Conservation (phyloP, 2,888 invertebrate species). For the Schizotus pectinicornis region DNA sequence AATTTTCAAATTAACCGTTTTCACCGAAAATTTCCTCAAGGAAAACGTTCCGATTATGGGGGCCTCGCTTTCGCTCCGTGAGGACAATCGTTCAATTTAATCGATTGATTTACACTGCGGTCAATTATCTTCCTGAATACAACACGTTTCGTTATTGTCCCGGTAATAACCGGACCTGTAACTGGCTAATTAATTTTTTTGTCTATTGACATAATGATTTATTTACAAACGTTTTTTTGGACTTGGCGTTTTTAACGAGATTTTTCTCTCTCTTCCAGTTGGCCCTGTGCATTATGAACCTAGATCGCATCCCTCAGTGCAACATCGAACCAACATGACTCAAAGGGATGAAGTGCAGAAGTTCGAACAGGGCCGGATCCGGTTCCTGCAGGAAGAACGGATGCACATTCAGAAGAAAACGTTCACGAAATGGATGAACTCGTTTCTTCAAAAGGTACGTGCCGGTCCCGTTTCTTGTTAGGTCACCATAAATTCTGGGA, state of each 20-base stretch:
- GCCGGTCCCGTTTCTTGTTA: neutral
- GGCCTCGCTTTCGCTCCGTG: too few species aligned
- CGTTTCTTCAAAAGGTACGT: conserved; percentile 87
- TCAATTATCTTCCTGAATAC: too few species aligned
- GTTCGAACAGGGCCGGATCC: conserved; percentile 96
- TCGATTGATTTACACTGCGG: too few species aligned
- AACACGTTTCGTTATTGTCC: too few species aligned
- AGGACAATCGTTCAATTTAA: too few species aligned
- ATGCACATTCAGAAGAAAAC: conserved; percentile 99
- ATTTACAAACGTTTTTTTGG: conserved; percentile 10
- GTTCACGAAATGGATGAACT: conserved; percentile 99
- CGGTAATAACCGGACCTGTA: too few species aligned
- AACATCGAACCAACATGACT: conserved; percentile 82
- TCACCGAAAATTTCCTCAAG: too few species aligned
- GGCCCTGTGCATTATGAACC: conserved; percentile 55
- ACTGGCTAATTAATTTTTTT: neutral
- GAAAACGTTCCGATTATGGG: too few species aligned
- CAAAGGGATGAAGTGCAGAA: conserved; percentile 90
- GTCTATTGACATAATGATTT: neutral
- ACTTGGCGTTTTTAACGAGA: too few species aligned
- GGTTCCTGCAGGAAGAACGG: conserved; percentile 96
- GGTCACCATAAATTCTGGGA: too few species aligned
- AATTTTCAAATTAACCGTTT: too few species aligned
- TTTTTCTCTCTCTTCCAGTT: conserved; percentile 42
- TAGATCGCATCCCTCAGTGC: conserved; percentile 59